A percentile compares a stretch with the other conserved stretches of the same genome.
These are phyloP conservation scores for Capreolus pygargus DNA, from an alignment of 2,113 vertebrate genomes.

Conservation along the genomic window DNA sequence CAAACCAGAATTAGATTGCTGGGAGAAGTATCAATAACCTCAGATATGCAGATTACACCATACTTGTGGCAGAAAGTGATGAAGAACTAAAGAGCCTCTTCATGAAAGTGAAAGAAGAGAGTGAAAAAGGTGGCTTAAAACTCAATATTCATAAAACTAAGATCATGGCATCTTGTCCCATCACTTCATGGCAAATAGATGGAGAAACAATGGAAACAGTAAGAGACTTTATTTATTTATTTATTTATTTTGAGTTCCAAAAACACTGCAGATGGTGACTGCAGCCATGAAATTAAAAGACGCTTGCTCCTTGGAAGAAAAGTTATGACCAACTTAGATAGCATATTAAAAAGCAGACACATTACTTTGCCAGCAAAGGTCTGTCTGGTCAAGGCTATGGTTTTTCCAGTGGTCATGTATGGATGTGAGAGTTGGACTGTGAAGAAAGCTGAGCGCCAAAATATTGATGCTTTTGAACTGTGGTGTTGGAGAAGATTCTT, in stretches of 20 bases:
- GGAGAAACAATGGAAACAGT: background rate
- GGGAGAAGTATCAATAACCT: background rate
- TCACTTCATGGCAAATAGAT: background rate
- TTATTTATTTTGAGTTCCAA: background rate
- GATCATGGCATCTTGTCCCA: background rate
- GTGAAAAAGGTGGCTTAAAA: background rate
- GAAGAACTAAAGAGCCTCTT: background rate
- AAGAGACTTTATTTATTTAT: background rate
- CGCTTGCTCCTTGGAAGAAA: background rate
- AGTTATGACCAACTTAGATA: background rate
- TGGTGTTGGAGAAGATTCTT: background rate
- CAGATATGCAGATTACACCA: background rate
- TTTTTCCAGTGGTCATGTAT: background rate
- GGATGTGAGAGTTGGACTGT: background rate
- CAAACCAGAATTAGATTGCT: background rate
- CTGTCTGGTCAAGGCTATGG: background rate
- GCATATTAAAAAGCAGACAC: background rate
- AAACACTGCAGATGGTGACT: background rate
- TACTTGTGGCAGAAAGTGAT: fast-evolving
- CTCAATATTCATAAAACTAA: background rate
- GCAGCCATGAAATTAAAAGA: background rate
- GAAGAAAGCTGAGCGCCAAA: background rate
- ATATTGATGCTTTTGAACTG: background rate
- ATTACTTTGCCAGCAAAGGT: background rate
- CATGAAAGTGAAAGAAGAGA: background rate